A percentile compares a stretch with the other conserved stretches of the same genome.
Conservation (phyloP, 2,113 vertebrate genomes). For the Strix aluco region DNA sequence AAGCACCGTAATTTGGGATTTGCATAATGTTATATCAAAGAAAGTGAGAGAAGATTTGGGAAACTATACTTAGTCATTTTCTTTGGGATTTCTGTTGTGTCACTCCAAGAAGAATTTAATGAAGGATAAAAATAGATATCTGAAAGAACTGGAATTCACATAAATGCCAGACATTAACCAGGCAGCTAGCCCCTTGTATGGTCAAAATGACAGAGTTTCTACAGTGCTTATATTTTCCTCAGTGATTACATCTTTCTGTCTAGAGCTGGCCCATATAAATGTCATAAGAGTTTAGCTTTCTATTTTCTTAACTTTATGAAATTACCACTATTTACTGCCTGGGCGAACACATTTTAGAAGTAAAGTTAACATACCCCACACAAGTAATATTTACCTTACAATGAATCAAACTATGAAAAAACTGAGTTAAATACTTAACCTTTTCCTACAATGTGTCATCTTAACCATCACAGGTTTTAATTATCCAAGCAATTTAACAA, state of each 20-base stretch:
- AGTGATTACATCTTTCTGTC: constrained; percentile 8
- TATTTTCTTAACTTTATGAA: constrained; percentile 31
- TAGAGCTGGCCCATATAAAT: neutral
- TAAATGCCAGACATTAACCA: constrained; percentile 40
- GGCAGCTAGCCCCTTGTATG: constrained; percentile 38
- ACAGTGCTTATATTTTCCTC: constrained; percentile 35
- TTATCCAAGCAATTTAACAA: constrained; percentile 1
- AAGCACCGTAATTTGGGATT: neutral
- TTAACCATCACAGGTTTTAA: constrained; percentile 15
- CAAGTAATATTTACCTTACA: constrained; percentile 5
- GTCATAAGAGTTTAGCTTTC: constrained; percentile 21
- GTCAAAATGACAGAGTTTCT: constrained; percentile 44
- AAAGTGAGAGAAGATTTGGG: neutral
- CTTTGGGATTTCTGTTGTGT: neutral
- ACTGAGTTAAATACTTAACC: neutral
- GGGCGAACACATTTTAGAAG: constrained; percentile 14
- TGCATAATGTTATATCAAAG: neutral
- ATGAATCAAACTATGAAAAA: constrained; percentile 11
- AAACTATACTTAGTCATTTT: neutral
- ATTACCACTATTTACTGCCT: neutral
- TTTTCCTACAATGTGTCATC: neutral
- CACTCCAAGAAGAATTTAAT: constrained; percentile 32
- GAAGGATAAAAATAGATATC: constrained; percentile 55
- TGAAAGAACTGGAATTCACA: constrained; percentile 22
- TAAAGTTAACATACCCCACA: constrained; percentile 10